phyloP scores from a whole-genome alignment of 2,888 invertebrate species.

The Tachina fera region DNA sequence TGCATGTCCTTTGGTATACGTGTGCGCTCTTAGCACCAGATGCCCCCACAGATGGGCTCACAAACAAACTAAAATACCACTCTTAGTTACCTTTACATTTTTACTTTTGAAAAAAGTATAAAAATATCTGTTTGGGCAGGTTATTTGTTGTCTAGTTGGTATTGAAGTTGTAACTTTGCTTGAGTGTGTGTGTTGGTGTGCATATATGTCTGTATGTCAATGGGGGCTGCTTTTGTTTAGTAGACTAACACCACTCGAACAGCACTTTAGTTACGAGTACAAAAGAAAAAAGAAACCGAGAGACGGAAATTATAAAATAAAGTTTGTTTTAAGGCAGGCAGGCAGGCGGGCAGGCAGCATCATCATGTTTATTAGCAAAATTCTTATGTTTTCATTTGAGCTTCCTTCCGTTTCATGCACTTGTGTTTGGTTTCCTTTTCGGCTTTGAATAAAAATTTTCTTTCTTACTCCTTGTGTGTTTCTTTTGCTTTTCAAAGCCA shows the following conservation, averaged over 20 bases:
- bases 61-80: conserved; percentile 4
- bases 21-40: not conserved
- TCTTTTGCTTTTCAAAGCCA: not conserved
- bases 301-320: conserved; percentile 47
- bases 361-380: conserved; percentile 46
- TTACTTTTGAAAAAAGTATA: not conserved
- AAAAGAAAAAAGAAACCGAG: not conserved
- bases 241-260: not conserved
- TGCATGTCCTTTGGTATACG: not conserved
- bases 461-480: not conserved
- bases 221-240: not conserved
- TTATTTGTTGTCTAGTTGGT: not conserved
- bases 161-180: not conserved
- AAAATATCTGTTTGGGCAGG: not conserved
- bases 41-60: not conserved
- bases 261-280: conserved; percentile 5
- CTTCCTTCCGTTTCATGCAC: not conserved
- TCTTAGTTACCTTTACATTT: not conserved
- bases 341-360: no score
- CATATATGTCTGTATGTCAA: not conserved
- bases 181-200: not conserved
- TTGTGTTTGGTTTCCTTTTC: not conserved
- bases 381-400: conserved; percentile 10
- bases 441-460: not conserved
- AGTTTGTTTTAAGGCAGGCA: conserved; percentile 30